phyloP scores from a whole-genome alignment of 1,140 invertebrate genomes.

The Trichoplusia ni region DNA sequence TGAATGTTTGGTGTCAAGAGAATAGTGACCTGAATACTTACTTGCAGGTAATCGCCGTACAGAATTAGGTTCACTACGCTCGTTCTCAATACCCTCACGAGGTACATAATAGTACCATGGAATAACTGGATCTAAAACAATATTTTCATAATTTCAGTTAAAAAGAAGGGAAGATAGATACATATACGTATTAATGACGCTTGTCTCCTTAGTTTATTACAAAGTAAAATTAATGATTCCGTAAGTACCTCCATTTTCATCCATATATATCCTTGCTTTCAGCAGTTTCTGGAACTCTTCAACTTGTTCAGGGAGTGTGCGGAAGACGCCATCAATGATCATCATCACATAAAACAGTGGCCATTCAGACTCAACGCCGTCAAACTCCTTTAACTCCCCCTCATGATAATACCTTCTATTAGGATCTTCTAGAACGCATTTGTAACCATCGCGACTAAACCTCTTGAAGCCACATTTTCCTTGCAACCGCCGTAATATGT shows the following conservation, averaged over 20 bases:
- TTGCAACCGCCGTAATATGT: conserved; percentile 92
- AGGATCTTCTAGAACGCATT: conserved; percentile 93
- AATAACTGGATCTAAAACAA: conserved; percentile 87
- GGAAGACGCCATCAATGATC: conserved; percentile 97
- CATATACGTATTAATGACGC: background rate
- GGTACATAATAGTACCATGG: conserved; percentile 95
- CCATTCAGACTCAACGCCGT: conserved; percentile 98
- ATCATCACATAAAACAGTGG: conserved; percentile 97
- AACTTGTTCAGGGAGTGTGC: conserved; percentile 93
- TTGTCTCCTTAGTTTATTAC: background rate
- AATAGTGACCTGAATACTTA: conserved; percentile 57
- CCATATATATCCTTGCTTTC: conserved; percentile 88
- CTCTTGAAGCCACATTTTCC: conserved; percentile 97
- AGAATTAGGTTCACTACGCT: conserved; percentile 88
- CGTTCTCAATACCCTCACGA: conserved; percentile 89
- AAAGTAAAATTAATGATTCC: too few relatives aligned
- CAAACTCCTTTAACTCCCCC: conserved; percentile 92
- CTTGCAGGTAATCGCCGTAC: conserved; percentile 84
- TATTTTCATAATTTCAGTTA: conserved; percentile 17
- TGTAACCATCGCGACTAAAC: conserved; percentile 97
- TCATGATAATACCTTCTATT: conserved; percentile 86
- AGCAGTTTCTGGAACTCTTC: conserved; percentile 95
- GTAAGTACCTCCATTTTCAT: conserved; percentile 89
- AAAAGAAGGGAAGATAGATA: background rate
- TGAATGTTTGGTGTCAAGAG: too few relatives aligned